Evolutionary conservation across 2,797 vertebrate genomes (phyloP).

Genomic region (Spheniscus humboldti): DNA sequence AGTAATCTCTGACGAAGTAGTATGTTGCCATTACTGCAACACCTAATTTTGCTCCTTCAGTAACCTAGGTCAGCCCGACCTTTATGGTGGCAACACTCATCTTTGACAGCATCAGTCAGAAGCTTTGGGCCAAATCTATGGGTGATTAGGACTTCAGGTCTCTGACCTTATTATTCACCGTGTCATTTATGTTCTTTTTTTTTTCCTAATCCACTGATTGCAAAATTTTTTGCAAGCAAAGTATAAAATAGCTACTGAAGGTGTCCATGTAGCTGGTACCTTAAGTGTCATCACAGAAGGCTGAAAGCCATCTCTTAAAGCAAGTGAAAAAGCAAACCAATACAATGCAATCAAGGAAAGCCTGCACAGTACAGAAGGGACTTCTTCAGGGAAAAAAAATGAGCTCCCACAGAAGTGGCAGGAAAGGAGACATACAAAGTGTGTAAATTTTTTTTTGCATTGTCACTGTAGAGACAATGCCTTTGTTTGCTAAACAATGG

Average conservation of each 20-base stretch:
- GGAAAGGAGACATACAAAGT: not conserved
- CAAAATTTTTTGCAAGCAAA: not conserved
- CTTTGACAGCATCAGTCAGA: not conserved
- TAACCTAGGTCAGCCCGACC: not conserved
- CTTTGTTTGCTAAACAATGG: not conserved
- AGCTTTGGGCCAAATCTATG: not conserved
- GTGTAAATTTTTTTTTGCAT: not conserved
- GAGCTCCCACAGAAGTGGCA: not conserved
- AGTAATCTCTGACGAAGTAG: not conserved
- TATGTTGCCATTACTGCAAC: not conserved
- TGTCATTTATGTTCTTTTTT: not conserved
- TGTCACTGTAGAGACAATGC: not conserved
- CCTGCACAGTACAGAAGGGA: not conserved
- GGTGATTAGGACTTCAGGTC: not conserved
- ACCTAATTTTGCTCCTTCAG: not conserved
- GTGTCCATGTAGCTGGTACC: not conserved
- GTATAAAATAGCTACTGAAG: not conserved
- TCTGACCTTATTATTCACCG: not conserved
- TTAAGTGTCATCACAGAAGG: not conserved
- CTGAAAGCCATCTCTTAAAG: not conserved
- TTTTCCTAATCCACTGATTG: not conserved
- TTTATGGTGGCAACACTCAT: not conserved
- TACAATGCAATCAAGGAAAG: not conserved
- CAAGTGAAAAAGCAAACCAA: not conserved
- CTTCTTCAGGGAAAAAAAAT: not conserved